These are phyloP conservation scores for Heliconius congener DNA, from an alignment of 1,140 invertebrate genomes.

Conservation along the genomic window DNA sequence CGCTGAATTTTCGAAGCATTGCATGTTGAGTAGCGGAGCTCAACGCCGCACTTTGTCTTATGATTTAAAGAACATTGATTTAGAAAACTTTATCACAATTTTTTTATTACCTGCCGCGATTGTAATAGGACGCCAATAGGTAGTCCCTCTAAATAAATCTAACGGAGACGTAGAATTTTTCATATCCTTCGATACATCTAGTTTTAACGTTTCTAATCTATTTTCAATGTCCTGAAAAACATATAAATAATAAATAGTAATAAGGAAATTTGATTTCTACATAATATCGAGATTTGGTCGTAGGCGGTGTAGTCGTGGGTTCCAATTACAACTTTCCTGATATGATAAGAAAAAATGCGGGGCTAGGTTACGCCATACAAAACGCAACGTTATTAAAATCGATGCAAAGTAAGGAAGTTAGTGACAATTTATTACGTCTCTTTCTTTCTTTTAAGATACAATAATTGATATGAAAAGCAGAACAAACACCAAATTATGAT, in stretches of 20 bases:
- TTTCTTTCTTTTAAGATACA: too few relatives aligned
- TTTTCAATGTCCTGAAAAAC: conserved; percentile 54
- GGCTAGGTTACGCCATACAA: not conserved
- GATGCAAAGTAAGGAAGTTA: not conserved
- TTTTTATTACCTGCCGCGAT: conserved; percentile 51
- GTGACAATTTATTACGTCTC: not conserved
- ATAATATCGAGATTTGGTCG: too few relatives aligned
- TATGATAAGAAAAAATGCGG: not conserved
- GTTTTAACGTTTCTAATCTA: conserved; percentile 80
- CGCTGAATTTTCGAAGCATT: too few relatives aligned
- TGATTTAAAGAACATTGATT: too few relatives aligned
- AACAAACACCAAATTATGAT: too few relatives aligned
- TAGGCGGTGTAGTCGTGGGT: too few relatives aligned
- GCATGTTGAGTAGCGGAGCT: too few relatives aligned
- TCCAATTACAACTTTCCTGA: not conserved
- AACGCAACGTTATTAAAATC: not conserved
- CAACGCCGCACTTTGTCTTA: too few relatives aligned
- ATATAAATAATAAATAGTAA: not conserved
- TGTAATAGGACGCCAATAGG: conserved; percentile 82
- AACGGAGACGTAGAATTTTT: conserved; percentile 73
- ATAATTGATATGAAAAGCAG: too few relatives aligned
- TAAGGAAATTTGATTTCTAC: too few relatives aligned
- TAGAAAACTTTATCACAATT: too few relatives aligned
- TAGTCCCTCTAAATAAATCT: conserved; percentile 82
- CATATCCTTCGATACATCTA: conserved; percentile 80